phyloP scores from a whole-genome alignment of 1,140 invertebrate genomes.

The Periplaneta americana region DNA sequence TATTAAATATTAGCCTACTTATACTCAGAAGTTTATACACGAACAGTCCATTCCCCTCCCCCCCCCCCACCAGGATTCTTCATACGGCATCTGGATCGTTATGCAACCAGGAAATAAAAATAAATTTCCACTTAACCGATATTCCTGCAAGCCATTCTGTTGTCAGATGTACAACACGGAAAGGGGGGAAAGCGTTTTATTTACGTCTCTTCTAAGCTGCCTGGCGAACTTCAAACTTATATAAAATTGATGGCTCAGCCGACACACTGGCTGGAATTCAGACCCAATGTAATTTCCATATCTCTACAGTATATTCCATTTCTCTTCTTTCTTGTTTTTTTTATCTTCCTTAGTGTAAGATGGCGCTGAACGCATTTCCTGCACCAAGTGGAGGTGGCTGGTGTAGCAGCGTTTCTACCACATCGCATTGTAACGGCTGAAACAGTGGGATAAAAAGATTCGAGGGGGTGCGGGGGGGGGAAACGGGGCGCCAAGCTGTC shows the following conservation, averaged over 20 bases:
- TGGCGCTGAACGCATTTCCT: neutral
- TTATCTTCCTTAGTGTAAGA: neutral
- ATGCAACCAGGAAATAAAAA: neutral
- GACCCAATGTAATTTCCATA: neutral
- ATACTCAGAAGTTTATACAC: too few species aligned
- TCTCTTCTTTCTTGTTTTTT: neutral
- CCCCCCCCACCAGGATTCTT: too few species aligned
- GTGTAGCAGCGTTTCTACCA: neutral
- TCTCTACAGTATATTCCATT: neutral
- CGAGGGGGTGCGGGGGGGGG: neutral
- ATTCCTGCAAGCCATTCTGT: neutral
- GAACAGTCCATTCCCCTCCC: too few species aligned
- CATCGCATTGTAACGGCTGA: neutral
- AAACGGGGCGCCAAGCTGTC: neutral
- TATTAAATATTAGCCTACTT: too few species aligned
- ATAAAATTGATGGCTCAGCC: neutral
- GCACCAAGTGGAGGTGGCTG: too few species aligned
- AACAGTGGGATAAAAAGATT: neutral
- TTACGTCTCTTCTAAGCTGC: neutral
- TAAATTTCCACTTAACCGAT: neutral
- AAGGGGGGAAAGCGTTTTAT: neutral
- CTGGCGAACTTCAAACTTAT: neutral
- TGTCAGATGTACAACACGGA: neutral
- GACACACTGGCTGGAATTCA: neutral
- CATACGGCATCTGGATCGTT: neutral